Evolutionary conservation across 30 jellyfish, hydroid and myxozoan genomes (phyloP).

Genomic region (Chironex yamaguchii): DNA sequence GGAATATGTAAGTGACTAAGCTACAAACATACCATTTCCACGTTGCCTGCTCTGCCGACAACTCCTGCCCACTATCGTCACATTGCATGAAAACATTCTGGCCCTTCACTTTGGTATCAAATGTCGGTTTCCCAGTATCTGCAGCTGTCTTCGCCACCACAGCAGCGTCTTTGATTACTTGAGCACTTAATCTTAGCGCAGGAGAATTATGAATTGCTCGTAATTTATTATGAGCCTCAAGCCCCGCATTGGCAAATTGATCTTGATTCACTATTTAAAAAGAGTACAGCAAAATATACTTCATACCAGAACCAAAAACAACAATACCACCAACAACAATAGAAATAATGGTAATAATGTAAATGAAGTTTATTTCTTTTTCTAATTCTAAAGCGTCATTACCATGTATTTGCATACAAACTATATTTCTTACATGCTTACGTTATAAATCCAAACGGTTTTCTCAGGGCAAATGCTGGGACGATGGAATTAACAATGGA

Average conservation of each 20-base stretch:
- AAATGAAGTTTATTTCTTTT: no score
- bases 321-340: no score
- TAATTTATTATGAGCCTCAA: slow-evolving; percentile 74
- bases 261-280: background rate
- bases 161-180: slow-evolving; percentile 81
- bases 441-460: no score
- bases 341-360: no score
- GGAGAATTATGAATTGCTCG: slow-evolving; percentile 70
- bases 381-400: no score
- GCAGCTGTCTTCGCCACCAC: slow-evolving; percentile 86
- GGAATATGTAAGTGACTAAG: no score
- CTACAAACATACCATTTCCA: slow-evolving; percentile 4
- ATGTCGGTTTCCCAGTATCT: slow-evolving; percentile 8
- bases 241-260: slow-evolving; percentile 55
- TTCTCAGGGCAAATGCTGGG: no score
- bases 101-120: slow-evolving; percentile 31
- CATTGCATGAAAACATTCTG: slow-evolving; percentile 82
- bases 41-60: slow-evolving; percentile 55
- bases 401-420: no score
- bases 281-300: no score
- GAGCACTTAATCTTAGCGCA: slow-evolving; percentile 62
- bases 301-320: background rate
- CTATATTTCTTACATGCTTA: no score
- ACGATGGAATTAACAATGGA: no score
- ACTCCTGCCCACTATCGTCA: slow-evolving; percentile 38